Evolutionary conservation across 2,888 invertebrate genomes (phyloP).

Genomic region (Willowsia nigromaculata): DNA sequence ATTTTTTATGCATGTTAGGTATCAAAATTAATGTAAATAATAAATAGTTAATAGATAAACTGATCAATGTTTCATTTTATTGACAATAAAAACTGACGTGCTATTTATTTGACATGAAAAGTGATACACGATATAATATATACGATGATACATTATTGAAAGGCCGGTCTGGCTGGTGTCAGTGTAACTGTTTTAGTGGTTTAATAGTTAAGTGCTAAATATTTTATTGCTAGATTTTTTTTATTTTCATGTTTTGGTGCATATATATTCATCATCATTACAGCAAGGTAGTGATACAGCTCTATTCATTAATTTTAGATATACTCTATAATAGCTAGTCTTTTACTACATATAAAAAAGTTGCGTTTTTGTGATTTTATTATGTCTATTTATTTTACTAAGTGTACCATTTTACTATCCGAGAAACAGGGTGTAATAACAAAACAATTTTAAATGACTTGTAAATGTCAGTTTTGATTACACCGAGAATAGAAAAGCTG

Average conservation of each 20-base stretch:
- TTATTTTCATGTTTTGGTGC: neutral
- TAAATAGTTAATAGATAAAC: neutral
- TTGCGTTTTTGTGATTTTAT: neutral
- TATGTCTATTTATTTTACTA: neutral
- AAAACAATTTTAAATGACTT: slow-evolving; percentile 49
- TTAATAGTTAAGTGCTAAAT: neutral
- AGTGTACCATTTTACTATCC: too few species aligned
- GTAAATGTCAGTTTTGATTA: slow-evolving; percentile 60
- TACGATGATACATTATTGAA: neutral
- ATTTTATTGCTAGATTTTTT: neutral
- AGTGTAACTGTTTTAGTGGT: neutral
- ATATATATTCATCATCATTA: neutral
- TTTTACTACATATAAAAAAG: neutral
- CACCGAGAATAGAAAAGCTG: neutral
- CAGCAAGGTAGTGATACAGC: neutral
- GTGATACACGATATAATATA: neutral
- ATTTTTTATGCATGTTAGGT: neutral
- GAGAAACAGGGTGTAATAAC: neutral
- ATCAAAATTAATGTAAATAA: neutral
- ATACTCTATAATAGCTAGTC: neutral
- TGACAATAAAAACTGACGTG: slow-evolving; percentile 1
- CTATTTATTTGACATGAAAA: neutral
- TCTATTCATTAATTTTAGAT: neutral
- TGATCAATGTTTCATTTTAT: neutral
- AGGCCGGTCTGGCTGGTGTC: neutral